A percentile compares a stretch with the other conserved stretches of the same genome.
Evolutionary conservation across 53 echinoderm and acorn worm species (phyloP).

Genomic region (Temnopleurus reevesii): DNA sequence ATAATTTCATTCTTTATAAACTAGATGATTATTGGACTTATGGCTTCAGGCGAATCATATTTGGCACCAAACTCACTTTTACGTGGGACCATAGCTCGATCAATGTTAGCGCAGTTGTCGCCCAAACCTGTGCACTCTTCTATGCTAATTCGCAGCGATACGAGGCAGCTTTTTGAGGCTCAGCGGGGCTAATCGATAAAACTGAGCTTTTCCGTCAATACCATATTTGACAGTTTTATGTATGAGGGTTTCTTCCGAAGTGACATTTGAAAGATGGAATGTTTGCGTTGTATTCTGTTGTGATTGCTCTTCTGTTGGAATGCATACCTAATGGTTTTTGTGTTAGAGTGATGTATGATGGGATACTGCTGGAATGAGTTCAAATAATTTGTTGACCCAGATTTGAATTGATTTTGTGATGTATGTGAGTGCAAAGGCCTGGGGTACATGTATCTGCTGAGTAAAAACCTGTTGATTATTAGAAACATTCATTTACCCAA

Average conservation of each 20-base stretch:
- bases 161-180: background rate
- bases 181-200: background rate
- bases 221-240: background rate
- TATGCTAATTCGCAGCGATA: background rate
- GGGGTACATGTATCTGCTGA: too few relatives aligned
- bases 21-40: too few relatives aligned
- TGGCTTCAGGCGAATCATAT: background rate
- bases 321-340: background rate
- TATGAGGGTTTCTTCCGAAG: background rate
- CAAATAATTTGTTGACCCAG: background rate
- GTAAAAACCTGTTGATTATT: too few relatives aligned
- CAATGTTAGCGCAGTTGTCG: background rate
- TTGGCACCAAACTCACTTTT: background rate
- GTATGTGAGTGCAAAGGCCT: background rate
- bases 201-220: background rate
- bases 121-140: background rate
- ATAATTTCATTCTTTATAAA: too few relatives aligned
- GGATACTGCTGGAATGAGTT: background rate
- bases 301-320: background rate
- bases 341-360: background rate
- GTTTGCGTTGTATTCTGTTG: background rate
- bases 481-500: too few relatives aligned
- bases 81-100: background rate
- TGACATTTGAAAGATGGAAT: background rate
- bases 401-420: background rate